Evolutionary conservation across 2,113 vertebrate genomes (phyloP).

Genomic region (Platycercus adscitus): DNA sequence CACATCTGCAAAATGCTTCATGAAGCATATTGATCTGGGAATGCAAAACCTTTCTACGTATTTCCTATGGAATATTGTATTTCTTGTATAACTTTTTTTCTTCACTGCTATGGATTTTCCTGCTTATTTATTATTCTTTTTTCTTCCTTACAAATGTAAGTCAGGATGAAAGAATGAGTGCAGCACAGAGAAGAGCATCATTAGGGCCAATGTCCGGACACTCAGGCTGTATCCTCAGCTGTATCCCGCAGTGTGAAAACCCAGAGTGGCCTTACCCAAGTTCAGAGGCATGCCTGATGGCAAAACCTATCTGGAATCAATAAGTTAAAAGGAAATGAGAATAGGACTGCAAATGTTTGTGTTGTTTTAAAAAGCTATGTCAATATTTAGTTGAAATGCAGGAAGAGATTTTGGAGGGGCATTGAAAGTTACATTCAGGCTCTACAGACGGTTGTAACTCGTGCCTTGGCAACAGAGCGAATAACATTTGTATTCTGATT

Average conservation of each 20-base stretch:
- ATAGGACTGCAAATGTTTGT: neutral
- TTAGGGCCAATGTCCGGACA: rapidly evolving
- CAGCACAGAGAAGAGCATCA: neutral
- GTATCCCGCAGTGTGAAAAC: neutral
- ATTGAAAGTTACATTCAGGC: neutral
- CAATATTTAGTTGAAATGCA: neutral
- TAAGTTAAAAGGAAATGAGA: neutral
- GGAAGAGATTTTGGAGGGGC: neutral
- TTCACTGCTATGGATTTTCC: neutral
- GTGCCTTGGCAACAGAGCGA: neutral
- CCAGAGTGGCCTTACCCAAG: neutral
- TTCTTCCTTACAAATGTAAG: neutral
- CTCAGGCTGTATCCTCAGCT: neutral
- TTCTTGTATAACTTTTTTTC: neutral
- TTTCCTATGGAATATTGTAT: neutral
- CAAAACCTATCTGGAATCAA: neutral
- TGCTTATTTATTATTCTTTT: neutral
- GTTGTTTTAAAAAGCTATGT: neutral
- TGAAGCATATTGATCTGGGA: neutral
- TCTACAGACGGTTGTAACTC: neutral
- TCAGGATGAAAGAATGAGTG: neutral
- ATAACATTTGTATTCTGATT: neutral
- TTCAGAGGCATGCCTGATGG: neutral
- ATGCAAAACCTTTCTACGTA: neutral
- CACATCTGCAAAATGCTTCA: neutral